phyloP scores from a whole-genome alignment of 2,113 vertebrate genomes.

The Myanophis thanlyinensis region DNA sequence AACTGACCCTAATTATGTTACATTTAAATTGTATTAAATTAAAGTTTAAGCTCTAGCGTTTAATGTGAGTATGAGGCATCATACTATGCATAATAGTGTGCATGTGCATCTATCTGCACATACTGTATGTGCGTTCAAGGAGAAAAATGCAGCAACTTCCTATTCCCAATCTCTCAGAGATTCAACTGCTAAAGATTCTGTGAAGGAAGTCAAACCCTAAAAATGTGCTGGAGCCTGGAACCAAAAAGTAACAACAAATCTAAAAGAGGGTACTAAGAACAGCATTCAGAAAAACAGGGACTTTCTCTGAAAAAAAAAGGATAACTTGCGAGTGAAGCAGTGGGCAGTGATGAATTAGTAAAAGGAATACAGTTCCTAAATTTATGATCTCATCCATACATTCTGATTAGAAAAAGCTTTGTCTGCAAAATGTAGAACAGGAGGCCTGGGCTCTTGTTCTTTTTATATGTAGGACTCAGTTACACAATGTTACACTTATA shows the following conservation, averaged over 20 bases:
- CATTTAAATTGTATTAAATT: background rate
- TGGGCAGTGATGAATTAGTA: background rate
- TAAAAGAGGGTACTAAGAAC: too few species aligned
- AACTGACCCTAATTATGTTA: background rate
- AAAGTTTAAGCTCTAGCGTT: background rate
- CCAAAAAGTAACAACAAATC: too few species aligned
- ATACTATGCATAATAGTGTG: background rate
- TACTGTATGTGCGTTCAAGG: background rate
- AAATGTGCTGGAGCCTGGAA: too few species aligned
- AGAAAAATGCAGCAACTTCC: background rate
- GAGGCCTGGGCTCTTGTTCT: background rate
- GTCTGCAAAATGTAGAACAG: background rate
- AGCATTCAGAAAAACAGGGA: background rate
- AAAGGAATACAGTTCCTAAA: background rate
- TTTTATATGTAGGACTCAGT: background rate
- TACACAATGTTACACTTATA: background rate
- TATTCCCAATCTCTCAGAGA: background rate
- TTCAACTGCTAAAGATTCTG: background rate
- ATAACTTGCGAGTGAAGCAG: background rate
- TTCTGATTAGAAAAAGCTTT: background rate
- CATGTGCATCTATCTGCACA: background rate
- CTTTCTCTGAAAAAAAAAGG: background rate
- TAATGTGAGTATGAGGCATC: background rate
- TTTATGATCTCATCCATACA: background rate
- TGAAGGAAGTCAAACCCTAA: background rate